These are phyloP conservation scores for Drosophila biarmipes DNA, from an alignment of 1,140 invertebrate genomes.

Conservation along the genomic window DNA sequence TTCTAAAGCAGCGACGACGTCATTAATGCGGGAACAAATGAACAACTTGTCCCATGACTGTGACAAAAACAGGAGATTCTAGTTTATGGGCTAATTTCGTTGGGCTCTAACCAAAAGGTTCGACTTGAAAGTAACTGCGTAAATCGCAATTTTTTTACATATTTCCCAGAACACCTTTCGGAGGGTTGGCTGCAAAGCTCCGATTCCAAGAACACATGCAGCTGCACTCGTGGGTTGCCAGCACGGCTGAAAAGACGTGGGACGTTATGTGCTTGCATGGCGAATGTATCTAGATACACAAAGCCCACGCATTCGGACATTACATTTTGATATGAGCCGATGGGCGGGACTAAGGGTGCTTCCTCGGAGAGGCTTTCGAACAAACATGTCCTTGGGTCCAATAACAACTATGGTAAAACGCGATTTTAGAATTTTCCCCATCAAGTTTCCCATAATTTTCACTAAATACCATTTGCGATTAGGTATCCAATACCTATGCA, in stretches of 20 bases:
- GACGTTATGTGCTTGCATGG: not conserved
- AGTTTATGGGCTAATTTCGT: not conserved
- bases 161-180: not conserved
- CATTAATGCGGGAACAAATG: not conserved
- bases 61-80: not conserved
- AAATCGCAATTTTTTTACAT: not conserved
- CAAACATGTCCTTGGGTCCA: too few relatives aligned
- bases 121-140: too few relatives aligned
- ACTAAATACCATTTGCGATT: too few relatives aligned
- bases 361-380: too few relatives aligned
- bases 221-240: not conserved
- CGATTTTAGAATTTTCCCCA: too few relatives aligned
- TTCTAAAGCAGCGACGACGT: not conserved
- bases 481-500: too few relatives aligned
- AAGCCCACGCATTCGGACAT: slow-evolving; percentile 18
- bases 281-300: not conserved
- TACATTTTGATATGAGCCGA: slow-evolving; percentile 44
- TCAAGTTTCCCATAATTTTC: too few relatives aligned
- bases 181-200: not conserved
- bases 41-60: not conserved
- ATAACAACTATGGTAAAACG: too few relatives aligned
- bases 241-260: not conserved
- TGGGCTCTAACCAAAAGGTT: too few relatives aligned
- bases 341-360: slow-evolving; percentile 34
- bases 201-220: not conserved